Evolutionary conservation across 2,113 vertebrate species (phyloP).

Genomic region (Xiphophorus maculatus): DNA sequence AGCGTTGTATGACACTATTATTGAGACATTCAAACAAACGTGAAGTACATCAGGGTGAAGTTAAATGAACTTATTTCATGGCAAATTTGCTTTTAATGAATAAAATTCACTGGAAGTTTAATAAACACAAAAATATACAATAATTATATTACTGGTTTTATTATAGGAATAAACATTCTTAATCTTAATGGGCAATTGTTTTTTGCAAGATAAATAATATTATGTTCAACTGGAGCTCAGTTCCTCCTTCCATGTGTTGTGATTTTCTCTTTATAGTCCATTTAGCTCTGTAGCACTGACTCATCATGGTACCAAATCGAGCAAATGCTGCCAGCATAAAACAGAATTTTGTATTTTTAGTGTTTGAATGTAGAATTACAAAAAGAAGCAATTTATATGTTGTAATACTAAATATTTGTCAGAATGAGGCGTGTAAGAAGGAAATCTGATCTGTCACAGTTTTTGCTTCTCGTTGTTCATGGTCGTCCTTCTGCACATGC

Average conservation of each 20-base stretch:
- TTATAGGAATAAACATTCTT: background rate
- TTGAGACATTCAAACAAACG: too few species aligned
- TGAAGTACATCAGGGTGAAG: too few species aligned
- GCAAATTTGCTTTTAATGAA: too few species aligned
- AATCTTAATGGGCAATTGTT: background rate
- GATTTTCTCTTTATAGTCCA: background rate
- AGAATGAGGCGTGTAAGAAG: background rate
- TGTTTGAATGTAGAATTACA: background rate
- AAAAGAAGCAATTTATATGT: background rate
- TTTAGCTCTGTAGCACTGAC: background rate
- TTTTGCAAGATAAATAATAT: too few species aligned
- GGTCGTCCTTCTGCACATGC: background rate
- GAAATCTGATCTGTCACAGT: too few species aligned
- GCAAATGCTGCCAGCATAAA: background rate
- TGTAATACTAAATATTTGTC: background rate
- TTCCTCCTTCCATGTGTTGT: background rate
- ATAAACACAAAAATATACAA: background rate
- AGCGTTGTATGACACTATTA: too few species aligned
- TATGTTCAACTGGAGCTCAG: background rate
- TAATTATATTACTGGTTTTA: background rate
- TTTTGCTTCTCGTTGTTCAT: too few species aligned
- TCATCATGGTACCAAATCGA: background rate
- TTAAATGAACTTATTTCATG: too few species aligned
- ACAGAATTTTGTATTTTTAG: background rate
- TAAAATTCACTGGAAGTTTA: too few species aligned